phyloP scores from a whole-genome alignment of 2,797 vertebrate genomes.

The Fistularia tabacaria region DNA sequence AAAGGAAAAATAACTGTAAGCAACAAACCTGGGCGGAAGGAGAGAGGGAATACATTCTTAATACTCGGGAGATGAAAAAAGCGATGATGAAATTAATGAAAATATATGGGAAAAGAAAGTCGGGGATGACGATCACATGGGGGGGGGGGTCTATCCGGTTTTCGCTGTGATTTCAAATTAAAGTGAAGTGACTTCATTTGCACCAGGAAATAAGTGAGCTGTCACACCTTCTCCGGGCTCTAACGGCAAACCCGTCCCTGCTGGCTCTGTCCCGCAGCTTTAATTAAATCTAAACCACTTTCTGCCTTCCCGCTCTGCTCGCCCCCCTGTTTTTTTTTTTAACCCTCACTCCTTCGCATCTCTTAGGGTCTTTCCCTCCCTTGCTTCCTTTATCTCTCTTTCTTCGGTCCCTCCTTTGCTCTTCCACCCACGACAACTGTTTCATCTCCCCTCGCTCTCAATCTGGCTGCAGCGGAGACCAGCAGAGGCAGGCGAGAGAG shows the following conservation, averaged over 20 bases:
- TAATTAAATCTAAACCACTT: slow-evolving; percentile 59
- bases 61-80: background rate
- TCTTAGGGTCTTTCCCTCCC: slow-evolving; percentile 19
- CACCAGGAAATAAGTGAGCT: slow-evolving; percentile 60
- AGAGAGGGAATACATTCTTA: background rate
- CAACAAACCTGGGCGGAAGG: background rate
- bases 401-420: slow-evolving; percentile 11
- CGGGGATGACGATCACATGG: background rate
- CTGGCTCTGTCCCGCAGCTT: slow-evolving; percentile 40
- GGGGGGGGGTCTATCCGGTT: slow-evolving; percentile 19
- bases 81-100: background rate
- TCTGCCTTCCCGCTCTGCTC: slow-evolving; percentile 18
- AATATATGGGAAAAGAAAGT: slow-evolving; percentile 4
- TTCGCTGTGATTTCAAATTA: slow-evolving; percentile 48
- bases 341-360: slow-evolving; percentile 13
- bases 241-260: slow-evolving; percentile 39
- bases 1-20: background rate
- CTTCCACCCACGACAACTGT: slow-evolving; percentile 2
- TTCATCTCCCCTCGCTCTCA: slow-evolving; percentile 5
- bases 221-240: slow-evolving; percentile 51
- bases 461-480: slow-evolving; percentile 1
- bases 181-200: slow-evolving; percentile 59
- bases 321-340: slow-evolving; percentile 26
- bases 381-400: slow-evolving; percentile 21
- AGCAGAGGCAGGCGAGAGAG: slow-evolving; percentile 25